These are phyloP conservation scores for Saturnia pavonia DNA, from an alignment of 2,888 invertebrate genomes.

Conservation along the genomic window DNA sequence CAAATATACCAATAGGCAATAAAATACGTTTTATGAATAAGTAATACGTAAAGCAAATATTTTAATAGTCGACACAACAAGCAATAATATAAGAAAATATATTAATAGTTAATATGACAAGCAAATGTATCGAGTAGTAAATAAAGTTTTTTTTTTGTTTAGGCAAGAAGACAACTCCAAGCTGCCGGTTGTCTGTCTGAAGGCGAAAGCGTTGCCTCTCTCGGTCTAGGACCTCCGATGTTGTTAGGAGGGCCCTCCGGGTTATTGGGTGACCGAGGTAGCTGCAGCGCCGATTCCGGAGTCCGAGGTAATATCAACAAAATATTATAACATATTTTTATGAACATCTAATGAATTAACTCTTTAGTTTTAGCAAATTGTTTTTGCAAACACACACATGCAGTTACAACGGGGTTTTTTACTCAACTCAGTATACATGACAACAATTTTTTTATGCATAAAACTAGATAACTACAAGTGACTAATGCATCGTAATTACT, in stretches of 20 bases:
- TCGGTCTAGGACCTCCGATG: conserved; percentile 85
- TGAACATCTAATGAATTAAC: neutral
- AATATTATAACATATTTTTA: conserved; percentile 6
- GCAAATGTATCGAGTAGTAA: neutral
- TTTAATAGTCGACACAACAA: neutral
- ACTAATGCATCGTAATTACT: too few species aligned
- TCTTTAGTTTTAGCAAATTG: too few species aligned
- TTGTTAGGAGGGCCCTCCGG: conserved; percentile 80
- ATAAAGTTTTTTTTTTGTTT: conserved; percentile 20
- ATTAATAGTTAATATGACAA: neutral
- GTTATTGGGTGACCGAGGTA: conserved; percentile 86
- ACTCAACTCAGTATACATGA: too few species aligned
- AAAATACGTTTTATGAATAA: too few species aligned
- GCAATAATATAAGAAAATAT: neutral
- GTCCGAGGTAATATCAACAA: conserved; percentile 82
- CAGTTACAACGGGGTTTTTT: too few species aligned
- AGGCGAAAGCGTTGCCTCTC: conserved; percentile 90
- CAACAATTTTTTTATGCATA: too few species aligned
- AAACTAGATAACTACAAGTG: too few species aligned
- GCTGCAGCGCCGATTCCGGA: conserved; percentile 93
- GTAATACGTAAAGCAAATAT: too few species aligned
- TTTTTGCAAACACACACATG: too few species aligned
- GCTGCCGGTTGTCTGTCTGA: conserved; percentile 91
- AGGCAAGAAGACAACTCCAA: conserved; percentile 88
- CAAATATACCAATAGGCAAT: too few species aligned